Conservation (phyloP, 2,113 vertebrate species). For the Xiphophorus couchianus region DNA sequence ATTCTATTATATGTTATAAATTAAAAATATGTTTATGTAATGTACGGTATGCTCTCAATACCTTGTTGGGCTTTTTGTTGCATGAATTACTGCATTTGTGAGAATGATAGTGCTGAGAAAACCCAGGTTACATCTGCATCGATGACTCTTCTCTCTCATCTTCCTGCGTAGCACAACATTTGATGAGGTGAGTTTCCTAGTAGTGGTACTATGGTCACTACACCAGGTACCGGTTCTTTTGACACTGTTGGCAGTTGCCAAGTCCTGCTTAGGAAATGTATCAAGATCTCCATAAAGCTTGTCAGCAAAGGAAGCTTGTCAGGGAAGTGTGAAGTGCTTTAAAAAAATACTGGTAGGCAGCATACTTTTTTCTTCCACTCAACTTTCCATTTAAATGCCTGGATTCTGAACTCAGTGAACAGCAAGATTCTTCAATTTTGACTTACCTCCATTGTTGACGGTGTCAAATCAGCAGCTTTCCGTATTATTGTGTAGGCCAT, state of each 20-base stretch:
- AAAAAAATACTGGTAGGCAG: neutral
- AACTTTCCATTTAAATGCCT: neutral
- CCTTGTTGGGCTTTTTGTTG: neutral
- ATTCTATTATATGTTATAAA: neutral
- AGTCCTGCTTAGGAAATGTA: neutral
- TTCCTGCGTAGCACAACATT: neutral
- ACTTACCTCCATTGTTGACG: neutral
- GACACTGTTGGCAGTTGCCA: neutral
- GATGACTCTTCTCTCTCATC: neutral
- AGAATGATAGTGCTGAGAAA: neutral
- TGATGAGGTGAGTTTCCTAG: neutral
- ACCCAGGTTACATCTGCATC: neutral
- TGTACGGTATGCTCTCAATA: neutral
- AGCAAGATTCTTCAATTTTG: neutral
- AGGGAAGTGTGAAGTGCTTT: neutral
- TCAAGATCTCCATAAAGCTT: neutral
- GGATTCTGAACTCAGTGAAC: too few relatives aligned
- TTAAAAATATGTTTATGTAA: neutral
- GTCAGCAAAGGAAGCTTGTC: neutral
- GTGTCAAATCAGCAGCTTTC: neutral
- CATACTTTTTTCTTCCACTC: neutral
- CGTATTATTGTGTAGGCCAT: neutral
- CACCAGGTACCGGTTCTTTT: neutral
- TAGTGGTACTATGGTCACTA: neutral
- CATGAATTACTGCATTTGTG: neutral